A percentile compares a stretch with the other conserved stretches of the same genome.
Conservation (phyloP, 2,797 vertebrate genomes). For the Coluber constrictor region DNA sequence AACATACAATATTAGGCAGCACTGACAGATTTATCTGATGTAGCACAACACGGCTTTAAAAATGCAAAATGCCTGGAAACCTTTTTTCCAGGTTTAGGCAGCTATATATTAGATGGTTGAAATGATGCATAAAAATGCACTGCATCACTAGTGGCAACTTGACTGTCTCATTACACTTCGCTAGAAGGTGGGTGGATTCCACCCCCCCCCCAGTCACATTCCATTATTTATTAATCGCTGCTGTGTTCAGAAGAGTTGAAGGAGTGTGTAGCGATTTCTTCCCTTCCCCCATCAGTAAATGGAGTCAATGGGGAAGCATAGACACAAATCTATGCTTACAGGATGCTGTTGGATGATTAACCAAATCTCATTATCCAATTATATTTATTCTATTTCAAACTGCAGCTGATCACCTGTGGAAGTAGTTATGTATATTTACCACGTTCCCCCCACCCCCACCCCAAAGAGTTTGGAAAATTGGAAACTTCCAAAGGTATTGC, state of each 20-base stretch:
- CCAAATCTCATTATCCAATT: neutral
- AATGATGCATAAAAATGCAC: conserved; percentile 26
- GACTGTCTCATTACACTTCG: conserved; percentile 12
- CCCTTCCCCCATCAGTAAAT: neutral
- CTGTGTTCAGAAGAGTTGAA: neutral
- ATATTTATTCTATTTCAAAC: neutral
- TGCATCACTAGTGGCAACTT: conserved; percentile 22
- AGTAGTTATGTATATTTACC: neutral
- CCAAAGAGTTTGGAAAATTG: neutral
- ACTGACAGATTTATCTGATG: conserved; percentile 23
- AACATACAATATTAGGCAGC: conserved; percentile 47
- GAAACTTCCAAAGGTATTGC: neutral
- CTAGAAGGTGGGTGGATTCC: neutral
- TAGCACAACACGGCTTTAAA: conserved; percentile 35
- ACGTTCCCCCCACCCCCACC: neutral
- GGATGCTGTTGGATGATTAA: neutral
- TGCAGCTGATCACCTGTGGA: neutral
- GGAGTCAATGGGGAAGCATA: neutral
- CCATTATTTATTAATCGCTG: conserved; percentile 25
- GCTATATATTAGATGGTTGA: conserved; percentile 10
- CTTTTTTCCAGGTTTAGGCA: conserved; percentile 25
- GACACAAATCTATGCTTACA: neutral
- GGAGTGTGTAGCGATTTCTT: conserved; percentile 29
- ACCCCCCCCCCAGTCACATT: neutral
- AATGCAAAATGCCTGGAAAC: conserved; percentile 21